phyloP scores from a whole-genome alignment of 2,113 vertebrate genomes.

The Bubo scandiacus region DNA sequence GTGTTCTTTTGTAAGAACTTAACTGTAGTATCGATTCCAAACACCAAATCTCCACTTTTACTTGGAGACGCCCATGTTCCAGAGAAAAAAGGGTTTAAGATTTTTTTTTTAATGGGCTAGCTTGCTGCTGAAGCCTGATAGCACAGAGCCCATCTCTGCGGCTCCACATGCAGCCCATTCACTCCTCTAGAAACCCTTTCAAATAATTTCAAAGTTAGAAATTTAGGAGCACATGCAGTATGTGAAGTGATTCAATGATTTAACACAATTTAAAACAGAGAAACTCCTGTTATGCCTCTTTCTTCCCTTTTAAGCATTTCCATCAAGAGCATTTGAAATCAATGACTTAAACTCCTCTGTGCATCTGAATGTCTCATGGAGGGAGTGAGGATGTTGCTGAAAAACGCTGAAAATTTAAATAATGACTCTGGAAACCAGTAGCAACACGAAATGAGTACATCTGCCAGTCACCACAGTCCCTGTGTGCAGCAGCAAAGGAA shows the following conservation, averaged over 20 bases:
- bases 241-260: background rate
- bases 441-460: background rate
- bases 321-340: constrained; percentile 29
- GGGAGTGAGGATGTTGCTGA: background rate
- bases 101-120: background rate
- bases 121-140: background rate
- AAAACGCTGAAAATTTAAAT: constrained; percentile 10
- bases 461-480: background rate
- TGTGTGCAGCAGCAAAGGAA: rapidly evolving
- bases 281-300: background rate
- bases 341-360: background rate
- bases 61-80: background rate
- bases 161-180: background rate
- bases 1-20: background rate
- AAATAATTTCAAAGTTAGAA: background rate
- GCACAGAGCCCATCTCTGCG: rapidly evolving
- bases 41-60: background rate
- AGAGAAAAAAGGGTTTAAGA: background rate
- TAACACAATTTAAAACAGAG: background rate
- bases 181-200: background rate
- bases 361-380: background rate
- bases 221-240: background rate
- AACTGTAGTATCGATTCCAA: background rate
- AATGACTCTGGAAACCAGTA: background rate
- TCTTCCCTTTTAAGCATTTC: background rate